Conservation (phyloP, 1,140 invertebrate species). For the Brachionus angularis region DNA sequence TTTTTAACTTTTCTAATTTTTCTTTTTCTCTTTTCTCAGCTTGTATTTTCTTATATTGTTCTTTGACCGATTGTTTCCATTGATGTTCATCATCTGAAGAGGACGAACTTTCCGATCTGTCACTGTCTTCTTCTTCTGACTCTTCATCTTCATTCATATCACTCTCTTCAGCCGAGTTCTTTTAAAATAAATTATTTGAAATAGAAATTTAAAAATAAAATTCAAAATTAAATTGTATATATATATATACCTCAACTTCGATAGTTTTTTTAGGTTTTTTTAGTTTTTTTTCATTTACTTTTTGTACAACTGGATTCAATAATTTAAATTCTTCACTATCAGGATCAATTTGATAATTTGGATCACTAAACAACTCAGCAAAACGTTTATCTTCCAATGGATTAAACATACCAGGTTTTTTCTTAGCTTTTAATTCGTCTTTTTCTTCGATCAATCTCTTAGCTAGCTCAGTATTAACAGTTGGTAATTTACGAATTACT, state of each 20-base stretch:
- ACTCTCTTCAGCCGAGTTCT: slow-evolving; percentile 47
- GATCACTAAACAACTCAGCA: slow-evolving; percentile 80
- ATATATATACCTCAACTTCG: slow-evolving; percentile 59
- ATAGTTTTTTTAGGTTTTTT: slow-evolving; percentile 62
- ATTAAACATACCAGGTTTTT: slow-evolving; percentile 55
- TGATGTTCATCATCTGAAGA: slow-evolving; percentile 71
- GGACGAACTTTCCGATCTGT: slow-evolving; percentile 47
- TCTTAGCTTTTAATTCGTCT: slow-evolving; percentile 50
- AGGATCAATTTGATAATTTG: slow-evolving; percentile 86
- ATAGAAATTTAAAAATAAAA: slow-evolving; percentile 8
- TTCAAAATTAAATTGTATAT: slow-evolving; percentile 43
- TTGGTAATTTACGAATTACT: slow-evolving; percentile 57
- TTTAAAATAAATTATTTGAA: background rate
- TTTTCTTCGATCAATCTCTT: slow-evolving; percentile 72
- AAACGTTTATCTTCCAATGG: slow-evolving; percentile 82
- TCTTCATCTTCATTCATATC: slow-evolving; percentile 54
- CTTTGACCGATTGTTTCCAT: slow-evolving; percentile 74
- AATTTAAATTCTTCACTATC: slow-evolving; percentile 68
- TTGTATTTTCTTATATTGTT: slow-evolving; percentile 65
- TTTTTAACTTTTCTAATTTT: slow-evolving; percentile 47
- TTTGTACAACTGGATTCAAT: slow-evolving; percentile 81
- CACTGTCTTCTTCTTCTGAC: slow-evolving; percentile 54
- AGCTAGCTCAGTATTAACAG: slow-evolving; percentile 68
- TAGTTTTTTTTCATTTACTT: slow-evolving; percentile 67
- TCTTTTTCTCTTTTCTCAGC: slow-evolving; percentile 55